Conservation (phyloP, 1,140 invertebrate genomes). For the Varroa destructor region DNA sequence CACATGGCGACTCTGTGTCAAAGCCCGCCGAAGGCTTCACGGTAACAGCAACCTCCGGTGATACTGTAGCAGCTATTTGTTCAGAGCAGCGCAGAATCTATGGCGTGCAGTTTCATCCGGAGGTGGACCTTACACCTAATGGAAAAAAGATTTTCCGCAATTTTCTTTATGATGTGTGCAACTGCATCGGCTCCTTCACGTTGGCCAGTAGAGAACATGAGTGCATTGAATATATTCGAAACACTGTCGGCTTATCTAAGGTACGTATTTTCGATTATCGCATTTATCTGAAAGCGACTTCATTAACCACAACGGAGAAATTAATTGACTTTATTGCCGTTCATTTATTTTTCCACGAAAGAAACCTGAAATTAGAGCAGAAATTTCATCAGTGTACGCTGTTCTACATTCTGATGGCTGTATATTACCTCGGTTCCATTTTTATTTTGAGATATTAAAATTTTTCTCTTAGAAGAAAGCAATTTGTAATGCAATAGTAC, state of each 20-base stretch:
- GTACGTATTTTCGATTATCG: slow-evolving; percentile 50
- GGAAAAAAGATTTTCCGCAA: slow-evolving; percentile 83
- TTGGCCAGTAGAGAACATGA: slow-evolving; percentile 71
- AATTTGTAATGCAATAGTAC: too few relatives aligned
- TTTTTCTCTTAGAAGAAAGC: too few relatives aligned
- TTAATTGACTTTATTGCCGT: neutral
- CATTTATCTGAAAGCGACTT: slow-evolving; percentile 41
- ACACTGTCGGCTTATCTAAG: slow-evolving; percentile 78
- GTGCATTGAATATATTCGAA: slow-evolving; percentile 82
- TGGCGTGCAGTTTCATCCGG: slow-evolving; percentile 95
- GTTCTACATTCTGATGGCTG: too few relatives aligned
- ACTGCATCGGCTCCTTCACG: slow-evolving; percentile 72
- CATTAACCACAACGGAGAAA: slow-evolving; percentile 26
- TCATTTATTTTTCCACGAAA: neutral
- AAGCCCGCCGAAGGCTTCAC: slow-evolving; percentile 72
- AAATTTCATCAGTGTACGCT: too few relatives aligned
- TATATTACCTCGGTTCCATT: too few relatives aligned
- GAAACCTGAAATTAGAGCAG: too few relatives aligned
- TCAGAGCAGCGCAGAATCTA: slow-evolving; percentile 82
- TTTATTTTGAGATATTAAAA: too few relatives aligned
- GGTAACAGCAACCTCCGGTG: slow-evolving; percentile 64
- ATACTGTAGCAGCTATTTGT: slow-evolving; percentile 73
- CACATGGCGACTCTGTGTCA: slow-evolving; percentile 91
- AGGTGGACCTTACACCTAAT: slow-evolving; percentile 83
- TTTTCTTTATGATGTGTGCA: slow-evolving; percentile 81